A percentile compares a stretch with the other conserved stretches of the same genome.
Conservation (phyloP, 2,113 vertebrate genomes). For the Oreocharis arfaki region DNA sequence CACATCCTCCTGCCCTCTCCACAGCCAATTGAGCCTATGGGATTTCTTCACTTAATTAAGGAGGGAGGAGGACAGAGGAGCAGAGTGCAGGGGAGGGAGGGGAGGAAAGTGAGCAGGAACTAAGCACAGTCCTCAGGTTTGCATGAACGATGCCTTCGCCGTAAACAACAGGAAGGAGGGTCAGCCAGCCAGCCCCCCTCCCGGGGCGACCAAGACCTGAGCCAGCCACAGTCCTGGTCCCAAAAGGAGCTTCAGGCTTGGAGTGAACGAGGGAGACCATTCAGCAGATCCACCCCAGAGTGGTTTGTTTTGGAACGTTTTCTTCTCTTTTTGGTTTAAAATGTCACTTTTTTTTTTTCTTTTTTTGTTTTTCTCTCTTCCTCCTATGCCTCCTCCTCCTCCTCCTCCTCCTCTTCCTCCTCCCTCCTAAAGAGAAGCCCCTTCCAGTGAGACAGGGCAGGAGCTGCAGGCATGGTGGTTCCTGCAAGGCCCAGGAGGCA, state of each 20-base stretch:
- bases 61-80: conserved; percentile 20
- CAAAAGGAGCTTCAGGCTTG: conserved; percentile 68
- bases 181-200: conserved; percentile 67
- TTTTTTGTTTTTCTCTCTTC: not conserved
- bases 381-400: conserved; percentile 42
- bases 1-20: not conserved
- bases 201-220: conserved; percentile 63
- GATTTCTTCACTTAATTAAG: conserved; percentile 11
- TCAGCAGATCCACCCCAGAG: conserved; percentile 59
- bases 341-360: conserved; percentile 50
- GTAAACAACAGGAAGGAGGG: conserved; percentile 73
- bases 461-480: conserved; percentile 66
- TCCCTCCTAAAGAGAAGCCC: conserved; percentile 70
- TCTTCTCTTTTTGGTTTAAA: conserved; percentile 79
- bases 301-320: conserved; percentile 73
- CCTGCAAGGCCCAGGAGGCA: conserved; percentile 72
- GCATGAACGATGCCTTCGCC: conserved; percentile 68
- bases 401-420: conserved; percentile 30
- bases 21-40: conserved; percentile 3
- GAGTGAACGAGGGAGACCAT: conserved; percentile 49
- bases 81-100: conserved; percentile 7
- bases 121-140: conserved; percentile 73
- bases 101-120: conserved; percentile 55
- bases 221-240: conserved; percentile 69
- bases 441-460: conserved; percentile 75